Conservation (phyloP, 1,140 invertebrate species). For the Lasaia peninsularis region DNA sequence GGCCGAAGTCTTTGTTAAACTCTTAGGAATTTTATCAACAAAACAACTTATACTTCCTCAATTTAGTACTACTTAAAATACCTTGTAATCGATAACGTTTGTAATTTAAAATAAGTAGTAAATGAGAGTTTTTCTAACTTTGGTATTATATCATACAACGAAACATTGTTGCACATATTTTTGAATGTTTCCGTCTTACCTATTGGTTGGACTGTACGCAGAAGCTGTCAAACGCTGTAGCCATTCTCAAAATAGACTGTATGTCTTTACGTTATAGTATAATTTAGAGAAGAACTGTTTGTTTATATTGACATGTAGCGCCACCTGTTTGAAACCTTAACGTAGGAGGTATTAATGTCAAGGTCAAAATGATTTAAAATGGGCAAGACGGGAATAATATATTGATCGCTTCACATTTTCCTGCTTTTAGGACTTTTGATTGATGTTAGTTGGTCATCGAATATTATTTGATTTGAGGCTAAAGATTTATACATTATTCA, state of each 20-base stretch:
- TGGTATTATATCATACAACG: constrained; percentile 6
- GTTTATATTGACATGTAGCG: constrained; percentile 19
- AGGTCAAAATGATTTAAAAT: constrained; percentile 33
- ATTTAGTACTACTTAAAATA: too few relatives aligned
- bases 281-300: constrained; percentile 14
- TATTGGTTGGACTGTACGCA: constrained; percentile 35
- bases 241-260: constrained; percentile 17
- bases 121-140: neutral
- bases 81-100: neutral
- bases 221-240: constrained; percentile 27
- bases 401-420: neutral
- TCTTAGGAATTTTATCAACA: constrained; percentile 1
- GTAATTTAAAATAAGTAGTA: neutral
- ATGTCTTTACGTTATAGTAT: neutral
- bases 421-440: neutral
- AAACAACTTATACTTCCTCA: too few relatives aligned
- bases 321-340: constrained; percentile 28
- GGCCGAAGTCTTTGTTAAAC: constrained; percentile 25
- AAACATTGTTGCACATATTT: constrained; percentile 29
- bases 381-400: constrained; percentile 7
- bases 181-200: constrained; percentile 26
- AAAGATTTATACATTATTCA: too few relatives aligned
- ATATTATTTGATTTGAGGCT: too few relatives aligned
- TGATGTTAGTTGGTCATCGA: too few relatives aligned
- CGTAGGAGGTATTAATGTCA: constrained; percentile 28